Conservation (phyloP, 2,797 vertebrate species). For the Heteromormyrus szaboi region DNA sequence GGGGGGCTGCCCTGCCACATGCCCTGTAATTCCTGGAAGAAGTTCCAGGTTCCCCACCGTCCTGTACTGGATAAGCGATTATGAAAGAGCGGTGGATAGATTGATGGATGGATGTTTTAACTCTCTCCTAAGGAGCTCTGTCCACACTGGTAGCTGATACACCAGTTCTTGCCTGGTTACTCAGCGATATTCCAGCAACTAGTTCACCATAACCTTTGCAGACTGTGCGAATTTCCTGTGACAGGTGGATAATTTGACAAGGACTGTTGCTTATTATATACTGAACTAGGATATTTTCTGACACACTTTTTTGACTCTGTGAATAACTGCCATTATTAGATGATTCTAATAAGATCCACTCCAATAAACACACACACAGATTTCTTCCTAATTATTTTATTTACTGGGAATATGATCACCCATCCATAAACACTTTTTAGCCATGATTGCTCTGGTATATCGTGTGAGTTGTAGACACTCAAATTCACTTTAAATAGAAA, state of each 20-base stretch:
- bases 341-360: conserved; percentile 6
- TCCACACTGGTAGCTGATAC: background rate
- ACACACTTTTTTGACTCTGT: background rate
- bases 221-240: background rate
- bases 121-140: background rate
- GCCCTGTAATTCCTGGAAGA: background rate
- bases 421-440: background rate
- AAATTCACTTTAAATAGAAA: background rate
- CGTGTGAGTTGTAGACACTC: background rate
- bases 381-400: background rate
- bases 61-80: background rate
- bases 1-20: background rate
- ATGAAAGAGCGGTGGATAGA: background rate
- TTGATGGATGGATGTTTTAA: background rate
- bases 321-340: conserved; percentile 9
- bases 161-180: conserved; percentile 3
- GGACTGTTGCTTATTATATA: background rate
- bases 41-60: background rate
- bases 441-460: background rate
- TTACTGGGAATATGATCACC: background rate
- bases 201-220: conserved; percentile 1
- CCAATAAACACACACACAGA: background rate
- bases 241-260: conserved; percentile 8
- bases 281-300: background rate
- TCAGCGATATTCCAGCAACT: background rate